phyloP scores from a whole-genome alignment of 1,140 invertebrate genomes.

The Apocrypta bakeri region DNA sequence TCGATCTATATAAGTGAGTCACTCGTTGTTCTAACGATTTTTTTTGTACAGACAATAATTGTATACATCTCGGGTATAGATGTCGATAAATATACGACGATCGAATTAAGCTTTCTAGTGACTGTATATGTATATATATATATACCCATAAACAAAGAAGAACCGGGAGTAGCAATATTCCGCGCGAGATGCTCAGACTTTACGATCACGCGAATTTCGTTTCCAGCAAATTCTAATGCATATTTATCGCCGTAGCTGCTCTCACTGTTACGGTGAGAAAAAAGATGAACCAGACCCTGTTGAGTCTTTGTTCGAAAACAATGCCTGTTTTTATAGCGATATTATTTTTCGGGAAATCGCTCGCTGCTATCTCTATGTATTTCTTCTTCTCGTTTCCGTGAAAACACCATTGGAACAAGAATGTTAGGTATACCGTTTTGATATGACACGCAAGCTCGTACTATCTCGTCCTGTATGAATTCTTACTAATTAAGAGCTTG shows the following conservation, averaged over 20 bases:
- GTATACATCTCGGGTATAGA: no score
- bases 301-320: constrained; percentile 10
- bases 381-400: neutral
- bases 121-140: no score
- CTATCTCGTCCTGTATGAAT: neutral
- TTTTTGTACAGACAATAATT: no score
- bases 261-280: neutral
- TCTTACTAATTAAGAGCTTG: neutral
- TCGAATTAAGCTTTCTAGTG: neutral
- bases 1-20: no score
- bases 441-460: no score
- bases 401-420: neutral
- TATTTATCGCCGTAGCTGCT: constrained; percentile 21
- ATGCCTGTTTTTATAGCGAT: neutral
- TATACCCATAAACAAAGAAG: no score
- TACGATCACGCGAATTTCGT: constrained; percentile 13
- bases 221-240: constrained; percentile 33
- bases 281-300: neutral
- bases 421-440: no score
- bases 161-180: neutral
- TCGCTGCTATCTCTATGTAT: neutral
- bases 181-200: neutral
- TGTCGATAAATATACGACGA: neutral
- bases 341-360: constrained; percentile 8
- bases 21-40: no score